phyloP scores from a whole-genome alignment of 2,113 vertebrate genomes.

The Clupea harengus region DNA sequence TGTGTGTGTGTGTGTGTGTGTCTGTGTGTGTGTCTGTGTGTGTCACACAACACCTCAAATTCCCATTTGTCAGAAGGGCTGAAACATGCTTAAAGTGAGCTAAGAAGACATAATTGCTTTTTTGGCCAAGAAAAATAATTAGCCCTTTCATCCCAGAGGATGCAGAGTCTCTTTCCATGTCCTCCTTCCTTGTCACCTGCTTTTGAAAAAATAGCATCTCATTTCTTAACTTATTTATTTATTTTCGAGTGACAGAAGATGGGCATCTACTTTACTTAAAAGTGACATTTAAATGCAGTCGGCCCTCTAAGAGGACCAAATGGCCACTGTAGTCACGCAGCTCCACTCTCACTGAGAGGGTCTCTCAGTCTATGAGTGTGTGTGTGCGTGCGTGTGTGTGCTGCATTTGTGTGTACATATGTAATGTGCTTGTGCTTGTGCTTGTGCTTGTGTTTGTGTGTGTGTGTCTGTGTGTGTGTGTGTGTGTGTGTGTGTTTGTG shows the following conservation, averaged over 20 bases:
- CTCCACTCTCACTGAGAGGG: neutral
- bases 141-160: neutral
- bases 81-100: neutral
- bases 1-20: neutral
- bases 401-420: neutral
- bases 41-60: neutral
- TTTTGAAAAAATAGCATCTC: neutral
- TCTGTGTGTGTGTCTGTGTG: neutral
- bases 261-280: neutral
- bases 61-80: conserved; percentile 8
- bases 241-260: neutral
- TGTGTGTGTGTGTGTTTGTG: neutral
- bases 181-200: conserved; percentile 10
- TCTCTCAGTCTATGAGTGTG: neutral
- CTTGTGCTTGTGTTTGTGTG: neutral
- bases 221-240: neutral
- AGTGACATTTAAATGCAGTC: conserved; percentile 6
- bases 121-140: conserved; percentile 15
- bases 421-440: neutral
- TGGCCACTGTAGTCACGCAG: neutral
- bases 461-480: neutral
- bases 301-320: neutral
- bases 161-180: conserved; percentile 2
- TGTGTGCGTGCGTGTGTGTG: conserved; percentile 2
- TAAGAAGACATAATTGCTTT: neutral